Conservation (phyloP, 2,888 invertebrate genomes). For the Eilema caniola region DNA sequence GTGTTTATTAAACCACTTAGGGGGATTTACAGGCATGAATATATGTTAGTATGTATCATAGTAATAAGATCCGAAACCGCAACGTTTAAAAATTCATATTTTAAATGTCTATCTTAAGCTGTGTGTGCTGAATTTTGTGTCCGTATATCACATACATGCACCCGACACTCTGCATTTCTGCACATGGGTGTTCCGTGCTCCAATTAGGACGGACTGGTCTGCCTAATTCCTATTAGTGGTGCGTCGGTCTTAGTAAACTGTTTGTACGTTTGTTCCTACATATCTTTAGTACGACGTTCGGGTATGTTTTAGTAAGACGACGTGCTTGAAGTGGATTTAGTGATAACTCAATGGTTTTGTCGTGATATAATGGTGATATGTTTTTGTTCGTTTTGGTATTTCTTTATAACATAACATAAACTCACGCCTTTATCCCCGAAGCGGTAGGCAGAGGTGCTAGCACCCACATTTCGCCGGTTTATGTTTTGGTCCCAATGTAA, state of each 20-base stretch:
- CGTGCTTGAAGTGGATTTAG: constrained; percentile 3
- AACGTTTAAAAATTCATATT: too few relatives aligned
- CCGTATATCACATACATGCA: constrained; percentile 38
- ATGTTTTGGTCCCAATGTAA: too few relatives aligned
- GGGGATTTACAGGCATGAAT: too few relatives aligned
- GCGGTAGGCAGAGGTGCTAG: too few relatives aligned
- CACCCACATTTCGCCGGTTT: too few relatives aligned
- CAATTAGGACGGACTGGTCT: constrained; percentile 55
- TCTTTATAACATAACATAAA: too few relatives aligned
- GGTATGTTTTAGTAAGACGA: not conserved
- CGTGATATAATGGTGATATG: too few relatives aligned
- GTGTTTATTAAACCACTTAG: too few relatives aligned
- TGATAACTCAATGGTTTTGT: not conserved
- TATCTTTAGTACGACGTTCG: not conserved
- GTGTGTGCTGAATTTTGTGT: not conserved
- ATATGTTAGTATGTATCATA: too few relatives aligned
- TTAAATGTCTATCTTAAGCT: not conserved
- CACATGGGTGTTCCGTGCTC: constrained; percentile 47
- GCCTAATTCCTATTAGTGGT: constrained; percentile 57
- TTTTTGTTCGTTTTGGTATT: too few relatives aligned
- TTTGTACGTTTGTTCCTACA: constrained; percentile 27
- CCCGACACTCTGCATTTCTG: constrained; percentile 45
- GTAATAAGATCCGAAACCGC: too few relatives aligned
- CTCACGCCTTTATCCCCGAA: too few relatives aligned
- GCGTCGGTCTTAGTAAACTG: constrained; percentile 41